A percentile compares a stretch with the other conserved stretches of the same genome.
phyloP scores from a whole-genome alignment of 2,797 vertebrate species.

The Potorous gilbertii region DNA sequence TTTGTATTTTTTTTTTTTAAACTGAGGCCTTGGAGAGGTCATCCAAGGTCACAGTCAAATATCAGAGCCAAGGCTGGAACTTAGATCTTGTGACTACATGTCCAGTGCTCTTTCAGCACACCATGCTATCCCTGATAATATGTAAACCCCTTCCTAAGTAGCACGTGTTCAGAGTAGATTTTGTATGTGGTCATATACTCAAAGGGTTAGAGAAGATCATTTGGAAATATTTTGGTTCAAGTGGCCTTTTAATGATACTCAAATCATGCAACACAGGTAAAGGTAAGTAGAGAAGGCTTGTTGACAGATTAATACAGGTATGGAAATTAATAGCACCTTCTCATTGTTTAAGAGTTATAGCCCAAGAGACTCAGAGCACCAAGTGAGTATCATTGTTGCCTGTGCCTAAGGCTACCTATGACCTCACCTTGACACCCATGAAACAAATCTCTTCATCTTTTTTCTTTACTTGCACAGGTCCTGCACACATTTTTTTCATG shows the following conservation, averaged over 20 bases:
- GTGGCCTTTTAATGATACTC: neutral
- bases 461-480: conserved; percentile 1
- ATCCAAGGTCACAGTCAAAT: neutral
- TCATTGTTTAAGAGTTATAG: neutral
- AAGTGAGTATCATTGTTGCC: conserved; percentile 2
- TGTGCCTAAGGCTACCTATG: neutral
- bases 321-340: neutral
- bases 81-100: neutral
- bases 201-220: neutral
- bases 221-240: neutral
- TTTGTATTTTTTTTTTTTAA: neutral
- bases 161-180: neutral
- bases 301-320: neutral
- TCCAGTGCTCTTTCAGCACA: neutral
- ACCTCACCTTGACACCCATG: neutral
- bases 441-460: neutral
- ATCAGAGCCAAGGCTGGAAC: neutral
- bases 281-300: neutral
- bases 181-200: neutral
- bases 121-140: neutral
- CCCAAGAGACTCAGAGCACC: neutral
- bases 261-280: neutral
- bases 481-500: neutral
- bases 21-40: neutral
- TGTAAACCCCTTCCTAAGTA: neutral